phyloP scores from a whole-genome alignment of 2,888 invertebrate species.

The Apotomis turbidana region DNA sequence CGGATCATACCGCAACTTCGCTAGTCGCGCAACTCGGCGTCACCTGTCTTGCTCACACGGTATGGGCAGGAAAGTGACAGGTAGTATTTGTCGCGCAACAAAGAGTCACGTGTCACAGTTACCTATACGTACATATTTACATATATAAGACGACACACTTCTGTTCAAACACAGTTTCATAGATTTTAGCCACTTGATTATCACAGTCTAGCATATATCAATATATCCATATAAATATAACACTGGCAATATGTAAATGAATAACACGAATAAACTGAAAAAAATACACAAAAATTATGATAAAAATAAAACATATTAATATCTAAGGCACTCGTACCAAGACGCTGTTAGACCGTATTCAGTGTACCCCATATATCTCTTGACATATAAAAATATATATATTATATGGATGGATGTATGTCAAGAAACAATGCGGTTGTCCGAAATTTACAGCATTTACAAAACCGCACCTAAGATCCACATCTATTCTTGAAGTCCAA shows the following conservation, averaged over 20 bases:
- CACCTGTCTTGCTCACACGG: no score
- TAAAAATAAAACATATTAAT: slow-evolving; percentile 63
- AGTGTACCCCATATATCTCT: slow-evolving; percentile 31
- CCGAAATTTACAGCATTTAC: slow-evolving; percentile 74
- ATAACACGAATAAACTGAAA: slow-evolving; percentile 51
- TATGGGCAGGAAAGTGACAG: no score
- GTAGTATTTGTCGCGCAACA: no score
- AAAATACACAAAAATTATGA: slow-evolving; percentile 53
- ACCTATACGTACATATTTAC: no score
- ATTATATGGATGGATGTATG: background rate
- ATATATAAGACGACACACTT: no score
- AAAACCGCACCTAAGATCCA: slow-evolving; percentile 77
- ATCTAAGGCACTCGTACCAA: slow-evolving; percentile 81
- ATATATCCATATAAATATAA: slow-evolving; percentile 5
- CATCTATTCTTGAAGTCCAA: slow-evolving; percentile 84
- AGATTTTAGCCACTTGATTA: background rate
- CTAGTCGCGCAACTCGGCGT: no score
- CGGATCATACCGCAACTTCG: no score
- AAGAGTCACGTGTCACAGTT: no score
- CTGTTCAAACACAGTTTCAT: background rate
- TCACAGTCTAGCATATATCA: background rate
- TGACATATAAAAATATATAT: slow-evolving; percentile 25
- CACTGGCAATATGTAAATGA: slow-evolving; percentile 41
- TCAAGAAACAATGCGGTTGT: slow-evolving; percentile 31
- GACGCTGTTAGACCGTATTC: slow-evolving; percentile 78